Conservation (phyloP, 2,888 invertebrate genomes). For the Gibbula magus region DNA sequence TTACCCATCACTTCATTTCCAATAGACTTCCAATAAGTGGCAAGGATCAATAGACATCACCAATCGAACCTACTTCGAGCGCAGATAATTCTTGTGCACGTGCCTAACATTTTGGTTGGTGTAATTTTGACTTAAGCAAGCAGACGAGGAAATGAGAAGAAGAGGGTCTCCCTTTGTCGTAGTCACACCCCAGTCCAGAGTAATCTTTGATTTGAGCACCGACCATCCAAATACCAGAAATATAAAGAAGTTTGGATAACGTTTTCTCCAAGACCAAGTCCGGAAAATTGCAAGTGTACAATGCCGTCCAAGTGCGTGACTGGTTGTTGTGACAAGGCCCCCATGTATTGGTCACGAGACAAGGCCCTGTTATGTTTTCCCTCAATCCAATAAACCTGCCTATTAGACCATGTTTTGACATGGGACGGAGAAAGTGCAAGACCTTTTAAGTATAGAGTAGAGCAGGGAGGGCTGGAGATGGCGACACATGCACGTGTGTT, state of each 20-base stretch:
- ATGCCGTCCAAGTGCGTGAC: neutral
- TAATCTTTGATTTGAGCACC: neutral
- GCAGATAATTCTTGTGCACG: neutral
- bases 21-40: neutral
- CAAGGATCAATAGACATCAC: neutral
- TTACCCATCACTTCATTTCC: neutral
- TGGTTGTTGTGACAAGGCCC: neutral
- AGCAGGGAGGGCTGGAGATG: neutral
- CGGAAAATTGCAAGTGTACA: slow-evolving; percentile 3
- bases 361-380: neutral
- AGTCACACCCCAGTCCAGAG: neutral
- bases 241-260: neutral
- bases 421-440: neutral
- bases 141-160: neutral
- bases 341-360: neutral
- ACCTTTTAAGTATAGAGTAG: slow-evolving; percentile 4
- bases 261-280: neutral
- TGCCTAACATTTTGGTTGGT: neutral
- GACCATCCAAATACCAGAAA: neutral
- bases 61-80: neutral
- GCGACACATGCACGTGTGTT: neutral
- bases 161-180: neutral
- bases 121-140: neutral
- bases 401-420: slow-evolving; percentile 5
- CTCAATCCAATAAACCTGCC: neutral